Percentiles rank a stretch among this genome's conserved stretches.
Conservation (phyloP, 2,113 vertebrate genomes). For the Pseudois nayaur region DNA sequence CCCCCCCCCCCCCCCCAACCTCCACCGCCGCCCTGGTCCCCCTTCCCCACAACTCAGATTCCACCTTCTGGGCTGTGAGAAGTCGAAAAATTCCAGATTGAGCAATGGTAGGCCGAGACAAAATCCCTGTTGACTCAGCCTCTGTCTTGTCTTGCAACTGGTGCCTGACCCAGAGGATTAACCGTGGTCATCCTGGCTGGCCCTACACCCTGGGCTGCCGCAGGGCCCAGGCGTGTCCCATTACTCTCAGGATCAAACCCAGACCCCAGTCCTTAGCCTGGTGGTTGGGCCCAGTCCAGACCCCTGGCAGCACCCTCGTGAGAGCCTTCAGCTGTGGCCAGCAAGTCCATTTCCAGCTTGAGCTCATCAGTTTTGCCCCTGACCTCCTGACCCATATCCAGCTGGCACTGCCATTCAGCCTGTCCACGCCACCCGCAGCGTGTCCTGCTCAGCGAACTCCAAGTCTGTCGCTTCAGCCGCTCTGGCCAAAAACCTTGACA, state of each 20-base stretch:
- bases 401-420: background rate
- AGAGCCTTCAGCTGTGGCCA: background rate
- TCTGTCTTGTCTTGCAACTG: background rate
- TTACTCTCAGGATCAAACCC: background rate
- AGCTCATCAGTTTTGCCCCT: background rate
- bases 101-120: background rate
- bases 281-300: too few relatives aligned
- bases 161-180: background rate
- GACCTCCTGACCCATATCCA: background rate
- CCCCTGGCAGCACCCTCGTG: background rate
- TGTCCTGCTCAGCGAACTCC: background rate
- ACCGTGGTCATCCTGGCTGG: background rate
- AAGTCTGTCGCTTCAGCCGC: background rate
- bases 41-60: background rate
- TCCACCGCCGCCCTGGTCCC: background rate
- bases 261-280: background rate
- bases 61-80: background rate
- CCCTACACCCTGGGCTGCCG: background rate
- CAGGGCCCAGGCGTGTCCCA: background rate
- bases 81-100: slow-evolving; percentile 27
- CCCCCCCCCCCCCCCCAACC: too few relatives aligned
- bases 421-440: background rate
- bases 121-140: slow-evolving; percentile 37
- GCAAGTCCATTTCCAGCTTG: background rate
- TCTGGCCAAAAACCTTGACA: background rate